A percentile compares a stretch with the other conserved stretches of the same genome.
phyloP scores from a whole-genome alignment of 2,797 vertebrate genomes.

The Acanthopagrus latus region DNA sequence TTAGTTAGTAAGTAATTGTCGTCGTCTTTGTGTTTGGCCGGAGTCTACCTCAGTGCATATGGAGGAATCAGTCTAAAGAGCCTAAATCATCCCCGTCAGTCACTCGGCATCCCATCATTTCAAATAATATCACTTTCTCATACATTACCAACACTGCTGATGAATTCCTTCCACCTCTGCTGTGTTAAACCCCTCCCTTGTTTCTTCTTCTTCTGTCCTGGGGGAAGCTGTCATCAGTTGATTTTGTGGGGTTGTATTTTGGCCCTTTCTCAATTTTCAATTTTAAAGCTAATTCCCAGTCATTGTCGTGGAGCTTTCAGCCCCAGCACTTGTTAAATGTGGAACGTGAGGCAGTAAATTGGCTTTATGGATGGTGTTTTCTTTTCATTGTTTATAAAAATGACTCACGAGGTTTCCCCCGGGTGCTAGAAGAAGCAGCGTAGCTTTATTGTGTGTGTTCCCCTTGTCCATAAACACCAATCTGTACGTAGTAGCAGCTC shows the following conservation, averaged over 20 bases:
- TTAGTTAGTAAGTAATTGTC: slow-evolving; percentile 65
- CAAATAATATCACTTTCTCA: slow-evolving; percentile 37
- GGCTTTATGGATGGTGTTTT: slow-evolving; percentile 11
- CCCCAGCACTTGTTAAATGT: slow-evolving; percentile 2
- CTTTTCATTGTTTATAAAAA: slow-evolving; percentile 10
- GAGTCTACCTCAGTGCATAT: slow-evolving; percentile 95
- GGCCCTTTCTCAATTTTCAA: not conserved
- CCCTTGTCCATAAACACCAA: not conserved
- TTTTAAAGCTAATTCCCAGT: not conserved
- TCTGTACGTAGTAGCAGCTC: slow-evolving; percentile 20
- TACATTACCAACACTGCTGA: slow-evolving; percentile 53
- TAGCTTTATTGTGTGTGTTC: slow-evolving; percentile 28
- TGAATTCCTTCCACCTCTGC: slow-evolving; percentile 36
- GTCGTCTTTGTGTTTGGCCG: slow-evolving; percentile 87
- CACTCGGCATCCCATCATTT: slow-evolving; percentile 46
- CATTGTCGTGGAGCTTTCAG: not conserved
- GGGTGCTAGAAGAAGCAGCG: slow-evolving; percentile 30
- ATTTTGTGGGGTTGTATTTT: slow-evolving; percentile 8
- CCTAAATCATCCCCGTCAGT: slow-evolving; percentile 70
- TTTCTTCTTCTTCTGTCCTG: slow-evolving; percentile 25
- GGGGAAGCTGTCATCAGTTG: slow-evolving; percentile 22
- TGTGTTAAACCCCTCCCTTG: slow-evolving; percentile 8
- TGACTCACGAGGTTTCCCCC: slow-evolving; percentile 2
- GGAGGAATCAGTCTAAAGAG: slow-evolving; percentile 83
- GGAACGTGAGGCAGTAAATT: slow-evolving; percentile 4